Conservation (phyloP, 2,113 vertebrate species). For the Oreocharis arfaki region DNA sequence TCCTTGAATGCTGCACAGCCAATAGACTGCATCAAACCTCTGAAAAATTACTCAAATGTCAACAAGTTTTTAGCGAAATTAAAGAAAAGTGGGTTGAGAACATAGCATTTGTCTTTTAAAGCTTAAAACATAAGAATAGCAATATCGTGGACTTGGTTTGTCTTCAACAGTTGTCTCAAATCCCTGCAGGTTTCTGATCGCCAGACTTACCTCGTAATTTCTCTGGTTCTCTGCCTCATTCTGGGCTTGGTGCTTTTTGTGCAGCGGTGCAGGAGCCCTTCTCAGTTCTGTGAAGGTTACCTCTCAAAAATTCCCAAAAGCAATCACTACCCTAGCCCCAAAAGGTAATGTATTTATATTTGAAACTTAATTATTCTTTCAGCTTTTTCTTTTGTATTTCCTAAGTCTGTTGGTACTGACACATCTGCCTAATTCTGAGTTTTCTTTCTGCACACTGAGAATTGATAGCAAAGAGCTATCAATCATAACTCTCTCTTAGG, state of each 20-base stretch:
- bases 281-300: constrained; percentile 69
- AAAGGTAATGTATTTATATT: constrained; percentile 75
- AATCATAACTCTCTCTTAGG: accelerated
- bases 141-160: not conserved
- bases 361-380: not conserved
- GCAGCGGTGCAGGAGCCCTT: constrained; percentile 83
- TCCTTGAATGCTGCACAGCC: not conserved
- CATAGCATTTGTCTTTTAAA: not conserved
- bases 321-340: constrained; percentile 94
- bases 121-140: not conserved
- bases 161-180: not conserved
- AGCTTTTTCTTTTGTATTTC: not conserved
- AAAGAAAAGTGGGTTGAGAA: not conserved
- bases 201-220: constrained; percentile 90
- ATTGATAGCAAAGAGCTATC: not conserved
- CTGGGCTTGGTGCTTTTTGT: constrained; percentile 88
- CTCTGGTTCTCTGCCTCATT: constrained; percentile 84
- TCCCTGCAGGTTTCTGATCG: constrained; percentile 84
- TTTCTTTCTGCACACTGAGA: not conserved
- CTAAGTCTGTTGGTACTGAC: not conserved
- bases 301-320: constrained; percentile 81
- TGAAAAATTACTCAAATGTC: not conserved
- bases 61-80: not conserved
- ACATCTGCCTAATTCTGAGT: not conserved
- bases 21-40: not conserved